Evolutionary conservation across 2,797 vertebrate species (phyloP), one percentile per base, ranked within the genome.

Genomic region (Sorex maritimensis): DNA sequence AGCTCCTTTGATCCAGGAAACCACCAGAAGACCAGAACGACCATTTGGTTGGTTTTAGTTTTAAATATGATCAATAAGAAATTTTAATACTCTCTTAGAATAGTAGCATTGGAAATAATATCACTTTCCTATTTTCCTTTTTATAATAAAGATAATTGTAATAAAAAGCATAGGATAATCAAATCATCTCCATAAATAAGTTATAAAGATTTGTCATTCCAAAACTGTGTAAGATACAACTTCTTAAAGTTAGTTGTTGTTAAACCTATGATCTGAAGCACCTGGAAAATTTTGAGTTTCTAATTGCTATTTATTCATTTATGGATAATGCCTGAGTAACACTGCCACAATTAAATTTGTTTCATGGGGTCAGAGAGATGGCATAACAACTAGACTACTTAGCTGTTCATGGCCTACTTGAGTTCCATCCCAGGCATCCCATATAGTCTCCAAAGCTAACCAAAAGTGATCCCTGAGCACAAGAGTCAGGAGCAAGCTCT

Each of bases 161-260:
- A 61, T 19, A 61, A 61, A 61, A 61, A 61, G 14, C 30, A 75
- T 12, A 38, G 68, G 41, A 38, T 69, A 6, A 4, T 65, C 55
- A 77, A 52, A 7, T 81, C 38, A 69, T 84, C 6, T 26, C 30
- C n/a, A 80, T 28, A 55, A 67, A 84, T 30, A 77, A 61, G 23
- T 69, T 30, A 82, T 30, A 26, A 84, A 83, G 10, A 91, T n/a
- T 68, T 52, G 63, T 55, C 15, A 73, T 91, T 86, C 17, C 68
- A 71, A 71, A 68, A 17, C 46, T 83, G 52, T 13, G 14, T 28
- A 81, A 74, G 65, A 49, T 61, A 61, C 1, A 41, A 6, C 0
- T 8, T n/a, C 38, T 61, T 84, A 10, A n/a, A 49, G 38, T 74
- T 83, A 44, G 41, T 2, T 58, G 9, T 67, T 58, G 6, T 67